Evolutionary conservation across 64 coral and sea anemone genomes (phyloP).

Genomic region (Orbicella faveolata): DNA sequence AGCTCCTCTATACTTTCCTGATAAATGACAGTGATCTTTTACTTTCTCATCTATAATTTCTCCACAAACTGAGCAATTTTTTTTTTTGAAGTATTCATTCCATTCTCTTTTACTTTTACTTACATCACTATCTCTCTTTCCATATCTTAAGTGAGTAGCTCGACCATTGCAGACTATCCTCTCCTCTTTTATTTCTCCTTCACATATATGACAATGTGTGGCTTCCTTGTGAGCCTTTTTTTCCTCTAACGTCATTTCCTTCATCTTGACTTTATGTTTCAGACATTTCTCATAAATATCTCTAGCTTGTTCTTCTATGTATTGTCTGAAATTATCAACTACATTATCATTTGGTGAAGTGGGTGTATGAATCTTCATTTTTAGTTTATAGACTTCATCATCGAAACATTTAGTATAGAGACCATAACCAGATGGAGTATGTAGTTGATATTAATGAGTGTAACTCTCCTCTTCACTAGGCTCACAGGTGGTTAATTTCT

Average conservation of each 20-base stretch:
- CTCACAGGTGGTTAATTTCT: neutral
- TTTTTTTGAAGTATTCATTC: too few relatives aligned
- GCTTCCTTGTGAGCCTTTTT: neutral
- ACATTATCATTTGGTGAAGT: neutral
- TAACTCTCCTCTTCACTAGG: neutral
- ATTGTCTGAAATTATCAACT: too few relatives aligned
- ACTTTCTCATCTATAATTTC: neutral
- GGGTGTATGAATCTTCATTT: neutral
- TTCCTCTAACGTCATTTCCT: neutral
- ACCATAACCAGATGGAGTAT: conserved; percentile 30
- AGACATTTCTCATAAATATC: conserved; percentile 13
- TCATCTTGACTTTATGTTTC: conserved; percentile 34
- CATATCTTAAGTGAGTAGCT: too few relatives aligned
- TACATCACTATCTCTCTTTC: too few relatives aligned
- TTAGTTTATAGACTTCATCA: neutral
- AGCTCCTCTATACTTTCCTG: conserved; percentile 36
- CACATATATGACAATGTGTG: conserved; percentile 15
- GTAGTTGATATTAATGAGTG: conserved; percentile 41
- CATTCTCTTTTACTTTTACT: too few relatives aligned
- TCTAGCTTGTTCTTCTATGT: neutral
- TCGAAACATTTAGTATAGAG: conserved; percentile 33
- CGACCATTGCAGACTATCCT: neutral
- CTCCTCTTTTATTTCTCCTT: neutral
- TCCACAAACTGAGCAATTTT: too few relatives aligned
- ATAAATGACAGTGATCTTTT: conserved; percentile 18